Base-by-base conservation (phyloP, 2,113 vertebrate genomes). In the Cromileptes altivelis region DNA sequence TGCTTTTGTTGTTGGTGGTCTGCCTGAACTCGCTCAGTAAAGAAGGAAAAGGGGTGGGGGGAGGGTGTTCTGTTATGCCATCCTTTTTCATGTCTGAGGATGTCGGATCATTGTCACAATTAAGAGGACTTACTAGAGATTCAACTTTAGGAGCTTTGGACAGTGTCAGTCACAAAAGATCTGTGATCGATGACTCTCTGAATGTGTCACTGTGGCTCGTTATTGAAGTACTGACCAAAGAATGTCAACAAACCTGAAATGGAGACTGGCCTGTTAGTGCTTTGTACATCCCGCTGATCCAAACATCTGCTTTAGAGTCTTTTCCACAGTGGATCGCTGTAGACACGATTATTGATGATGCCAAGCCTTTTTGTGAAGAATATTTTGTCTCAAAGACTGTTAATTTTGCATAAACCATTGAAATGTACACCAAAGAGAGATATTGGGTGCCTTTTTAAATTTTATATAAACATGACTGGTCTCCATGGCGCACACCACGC, bases 1-100 rank as follows among this genome's bases (percentile, higher is more conserved):
- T 91, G 88, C 90, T 85, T 91, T 89, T 88, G 73, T 85, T 89
- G 87, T 81, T 89, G 84, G 62, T 85, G 89, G 61, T 84, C 57
- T 91, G 64, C 90, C 79, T 81, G 81, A 78, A 85, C 61, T 69
- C 18, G 70, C 75, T 87, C 77, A 63, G 63, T 82, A 74, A 74
- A 33, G 57, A 69, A 53, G 55, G n/a, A 70, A 25, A 45, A 75
- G 58, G 30, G 2, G 37, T 17, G 56, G 69, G 55, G 53, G 42
- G 72, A 25, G 60, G 56, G 56, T 30, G 30, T 25, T 82, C 50
- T 88, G 23, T 82, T 63, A 81, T 45, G 45, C 71, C 74, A 80
- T 84, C n/a, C 18, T 61, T 83, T 85, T 85, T 70, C 75, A 85
- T 79, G 60, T 63, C 60, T 25, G 70, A 88, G 45, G 68, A 76